A percentile compares a stretch with the other conserved stretches of the same genome.
Conservation (phyloP, 2,888 invertebrate genomes). For the Lomographa bimaculata region DNA sequence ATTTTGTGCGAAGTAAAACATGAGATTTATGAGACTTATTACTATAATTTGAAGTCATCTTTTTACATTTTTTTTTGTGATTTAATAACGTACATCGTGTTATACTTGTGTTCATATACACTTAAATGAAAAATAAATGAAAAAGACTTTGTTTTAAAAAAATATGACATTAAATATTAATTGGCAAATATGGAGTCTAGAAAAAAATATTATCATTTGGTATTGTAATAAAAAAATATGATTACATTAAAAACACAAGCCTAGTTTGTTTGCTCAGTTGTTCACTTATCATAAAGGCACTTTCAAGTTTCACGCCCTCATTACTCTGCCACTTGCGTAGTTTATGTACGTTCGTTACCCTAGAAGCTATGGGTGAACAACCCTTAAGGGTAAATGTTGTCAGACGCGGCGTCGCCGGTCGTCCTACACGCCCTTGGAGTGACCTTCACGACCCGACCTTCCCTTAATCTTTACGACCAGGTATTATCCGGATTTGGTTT, state of each 20-base stretch:
- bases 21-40: no score
- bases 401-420: slow-evolving; percentile 46
- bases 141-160: no score
- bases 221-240: no score
- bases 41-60: no score
- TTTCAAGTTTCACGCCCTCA: slow-evolving; percentile 9
- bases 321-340: slow-evolving; percentile 1
- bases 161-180: no score
- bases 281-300: slow-evolving; percentile 11
- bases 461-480: slow-evolving; percentile 11
- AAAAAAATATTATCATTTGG: no score
- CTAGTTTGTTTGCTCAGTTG: slow-evolving; percentile 1
- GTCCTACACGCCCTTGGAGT: slow-evolving; percentile 44
- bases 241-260: background rate
- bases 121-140: no score
- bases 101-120: no score
- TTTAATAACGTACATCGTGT: no score
- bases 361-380: slow-evolving; percentile 38
- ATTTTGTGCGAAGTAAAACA: no score
- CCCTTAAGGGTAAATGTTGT: slow-evolving; percentile 31
- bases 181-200: no score
- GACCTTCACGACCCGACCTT: slow-evolving; percentile 46
- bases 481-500: slow-evolving; percentile 14
- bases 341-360: slow-evolving; percentile 13
- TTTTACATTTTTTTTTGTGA: no score